phyloP scores from a whole-genome alignment of 2,113 vertebrate species.

The Lophotis ruficrista region DNA sequence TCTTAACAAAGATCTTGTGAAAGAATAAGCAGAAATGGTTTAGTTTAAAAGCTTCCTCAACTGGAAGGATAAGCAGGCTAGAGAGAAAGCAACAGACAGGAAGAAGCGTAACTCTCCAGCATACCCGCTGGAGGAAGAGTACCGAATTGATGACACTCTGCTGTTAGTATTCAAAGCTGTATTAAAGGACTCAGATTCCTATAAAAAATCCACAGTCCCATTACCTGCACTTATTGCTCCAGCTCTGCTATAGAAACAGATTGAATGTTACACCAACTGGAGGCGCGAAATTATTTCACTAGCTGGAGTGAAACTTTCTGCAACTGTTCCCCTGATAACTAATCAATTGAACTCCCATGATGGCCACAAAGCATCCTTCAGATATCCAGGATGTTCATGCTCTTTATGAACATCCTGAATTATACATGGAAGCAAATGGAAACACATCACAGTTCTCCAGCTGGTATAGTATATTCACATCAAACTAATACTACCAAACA shows the following conservation, averaged over 20 bases:
- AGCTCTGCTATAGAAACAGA: neutral
- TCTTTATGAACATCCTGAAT: slow-evolving; percentile 15
- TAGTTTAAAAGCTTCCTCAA: neutral
- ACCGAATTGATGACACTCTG: neutral
- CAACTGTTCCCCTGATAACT: slow-evolving; percentile 1
- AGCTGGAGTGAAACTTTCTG: neutral
- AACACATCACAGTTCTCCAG: neutral
- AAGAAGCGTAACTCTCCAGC: neutral
- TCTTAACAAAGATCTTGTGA: neutral
- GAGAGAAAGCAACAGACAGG: neutral
- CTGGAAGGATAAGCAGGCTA: neutral
- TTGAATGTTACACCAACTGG: neutral
- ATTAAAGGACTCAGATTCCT: neutral
- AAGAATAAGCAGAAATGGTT: neutral
- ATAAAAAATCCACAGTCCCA: neutral
- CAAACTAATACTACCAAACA: neutral
- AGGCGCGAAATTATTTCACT: neutral
- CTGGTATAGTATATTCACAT: neutral
- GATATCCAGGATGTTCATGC: neutral
- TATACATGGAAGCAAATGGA: slow-evolving; percentile 33
- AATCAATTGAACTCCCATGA: neutral
- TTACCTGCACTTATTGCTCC: neutral
- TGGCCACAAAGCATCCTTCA: neutral
- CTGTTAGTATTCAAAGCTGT: neutral
- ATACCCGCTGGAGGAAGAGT: neutral